Evolutionary conservation across 2,888 invertebrate genomes (phyloP).

Genomic region (Agonopterix arenella): DNA sequence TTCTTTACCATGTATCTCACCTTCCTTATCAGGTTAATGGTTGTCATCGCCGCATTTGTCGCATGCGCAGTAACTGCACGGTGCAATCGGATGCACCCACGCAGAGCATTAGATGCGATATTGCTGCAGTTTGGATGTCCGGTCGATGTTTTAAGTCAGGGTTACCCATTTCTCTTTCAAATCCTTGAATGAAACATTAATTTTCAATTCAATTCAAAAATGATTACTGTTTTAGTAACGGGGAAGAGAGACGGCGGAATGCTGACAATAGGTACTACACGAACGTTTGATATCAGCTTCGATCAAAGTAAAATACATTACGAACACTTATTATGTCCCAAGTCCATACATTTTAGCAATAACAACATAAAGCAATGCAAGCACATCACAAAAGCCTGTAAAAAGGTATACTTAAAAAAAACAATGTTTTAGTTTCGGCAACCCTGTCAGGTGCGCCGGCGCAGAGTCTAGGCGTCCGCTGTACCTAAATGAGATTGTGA

Average conservation of each 20-base stretch:
- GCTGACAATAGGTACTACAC: too few relatives aligned
- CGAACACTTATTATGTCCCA: too few relatives aligned
- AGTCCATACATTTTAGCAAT: too few relatives aligned
- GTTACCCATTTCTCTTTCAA: background rate
- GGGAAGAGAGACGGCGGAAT: too few relatives aligned
- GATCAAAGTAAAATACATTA: too few relatives aligned
- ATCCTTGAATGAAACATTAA: too few relatives aligned
- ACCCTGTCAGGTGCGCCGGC: slow-evolving; percentile 2
- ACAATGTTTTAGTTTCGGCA: background rate
- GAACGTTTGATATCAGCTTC: too few relatives aligned
- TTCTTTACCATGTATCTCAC: background rate
- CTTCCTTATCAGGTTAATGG: background rate
- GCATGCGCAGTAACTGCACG: background rate
- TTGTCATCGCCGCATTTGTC: background rate
- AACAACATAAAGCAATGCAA: too few relatives aligned
- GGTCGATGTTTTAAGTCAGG: background rate
- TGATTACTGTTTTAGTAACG: too few relatives aligned
- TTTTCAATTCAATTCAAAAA: too few relatives aligned
- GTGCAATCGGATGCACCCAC: slow-evolving; percentile 1
- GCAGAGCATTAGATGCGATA: background rate
- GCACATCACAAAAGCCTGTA: too few relatives aligned
- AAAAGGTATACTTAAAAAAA: too few relatives aligned
- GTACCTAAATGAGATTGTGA: slow-evolving; percentile 9
- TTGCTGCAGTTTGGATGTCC: background rate
- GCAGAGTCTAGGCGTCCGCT: background rate